A percentile compares a stretch with the other conserved stretches of the same genome.
Conservation (phyloP, 2,888 invertebrate genomes). For the Aphrophora alni region DNA sequence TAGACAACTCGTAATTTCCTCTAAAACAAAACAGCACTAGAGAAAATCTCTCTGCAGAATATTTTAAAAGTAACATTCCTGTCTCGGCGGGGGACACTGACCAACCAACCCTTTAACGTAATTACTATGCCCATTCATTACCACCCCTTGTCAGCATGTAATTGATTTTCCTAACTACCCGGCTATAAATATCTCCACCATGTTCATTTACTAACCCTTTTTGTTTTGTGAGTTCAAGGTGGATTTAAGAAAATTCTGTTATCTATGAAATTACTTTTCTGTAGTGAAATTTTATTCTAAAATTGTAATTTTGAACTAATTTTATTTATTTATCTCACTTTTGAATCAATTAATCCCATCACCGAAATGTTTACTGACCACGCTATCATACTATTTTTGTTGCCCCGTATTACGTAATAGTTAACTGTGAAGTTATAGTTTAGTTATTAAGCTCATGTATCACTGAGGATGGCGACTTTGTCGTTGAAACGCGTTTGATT, state of each 20-base stretch:
- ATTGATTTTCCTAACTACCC: conserved; percentile 47
- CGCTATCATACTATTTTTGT: too few species aligned
- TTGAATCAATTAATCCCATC: too few species aligned
- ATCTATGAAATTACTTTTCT: too few species aligned
- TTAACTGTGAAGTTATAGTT: too few species aligned
- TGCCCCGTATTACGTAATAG: too few species aligned
- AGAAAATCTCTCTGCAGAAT: not conserved
- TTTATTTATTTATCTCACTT: too few species aligned
- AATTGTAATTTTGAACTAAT: too few species aligned
- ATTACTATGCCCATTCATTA: conserved; percentile 36
- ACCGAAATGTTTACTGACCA: too few species aligned
- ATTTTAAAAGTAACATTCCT: conserved; percentile 9
- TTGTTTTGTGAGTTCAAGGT: not conserved
- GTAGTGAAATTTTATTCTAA: too few species aligned
- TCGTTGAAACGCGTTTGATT: too few species aligned
- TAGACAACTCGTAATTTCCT: not conserved
- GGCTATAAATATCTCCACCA: conserved; percentile 41
- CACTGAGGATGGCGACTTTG: too few species aligned
- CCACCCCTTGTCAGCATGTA: conserved; percentile 32
- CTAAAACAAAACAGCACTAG: not conserved
- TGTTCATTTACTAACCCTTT: not conserved
- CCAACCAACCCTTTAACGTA: conserved; percentile 23
- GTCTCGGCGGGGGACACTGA: conserved; percentile 17
- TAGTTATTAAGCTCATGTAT: too few species aligned
- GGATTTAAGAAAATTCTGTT: not conserved